Evolutionary conservation across 2,888 invertebrate genomes (phyloP), one percentile per base, ranked within the genome.

Genomic region (Linnaemya vulpina): DNA sequence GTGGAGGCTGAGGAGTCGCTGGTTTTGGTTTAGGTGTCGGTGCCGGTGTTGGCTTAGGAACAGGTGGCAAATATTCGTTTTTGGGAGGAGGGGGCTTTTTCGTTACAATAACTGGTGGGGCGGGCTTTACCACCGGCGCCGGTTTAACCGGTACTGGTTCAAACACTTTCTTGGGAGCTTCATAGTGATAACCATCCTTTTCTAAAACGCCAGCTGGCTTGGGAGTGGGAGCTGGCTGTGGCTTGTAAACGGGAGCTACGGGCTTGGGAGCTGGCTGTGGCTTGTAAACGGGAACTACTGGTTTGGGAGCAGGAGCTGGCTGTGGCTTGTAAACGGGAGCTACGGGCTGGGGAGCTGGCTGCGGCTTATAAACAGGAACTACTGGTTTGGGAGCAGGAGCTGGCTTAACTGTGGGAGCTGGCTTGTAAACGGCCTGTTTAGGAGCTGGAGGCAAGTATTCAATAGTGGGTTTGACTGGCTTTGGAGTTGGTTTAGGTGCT

Each of bases 111-210:
- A 49, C 74, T 11, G 70, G 67, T 8, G 63, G 58, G 25, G 30
- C 55, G n/a, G 73, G 83, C 60, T 73, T 86, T 0, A 75, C 63
- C 49, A 76, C 83, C 30, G 87, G 87, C 15, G 38, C 55, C 9
- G 71, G 83, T 60, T 60, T 51, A 60, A 71, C 74, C 46, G 75
- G 70, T 9, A 49, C 35, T 8, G 67, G 65, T 35, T 46, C 46
- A n/a, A 81, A 81, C 40, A 35, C 11, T 10, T 68, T 68, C n/a
- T 51, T 81, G 10, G 81, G 81, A 1, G 20, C 0, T 20, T 87
- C 75, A 63, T 91, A 91, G 76, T 90, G 91, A 74, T 91, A 91
- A 30, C 91, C 91, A 88, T 91, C 91, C 4, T 88, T 89, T 17
- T 91, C 88, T 68, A 90, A 87, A 51, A 88, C 51, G 40, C 76